Base-by-base conservation (phyloP, 1,140 invertebrate species). In the Asobara japonica region DNA sequence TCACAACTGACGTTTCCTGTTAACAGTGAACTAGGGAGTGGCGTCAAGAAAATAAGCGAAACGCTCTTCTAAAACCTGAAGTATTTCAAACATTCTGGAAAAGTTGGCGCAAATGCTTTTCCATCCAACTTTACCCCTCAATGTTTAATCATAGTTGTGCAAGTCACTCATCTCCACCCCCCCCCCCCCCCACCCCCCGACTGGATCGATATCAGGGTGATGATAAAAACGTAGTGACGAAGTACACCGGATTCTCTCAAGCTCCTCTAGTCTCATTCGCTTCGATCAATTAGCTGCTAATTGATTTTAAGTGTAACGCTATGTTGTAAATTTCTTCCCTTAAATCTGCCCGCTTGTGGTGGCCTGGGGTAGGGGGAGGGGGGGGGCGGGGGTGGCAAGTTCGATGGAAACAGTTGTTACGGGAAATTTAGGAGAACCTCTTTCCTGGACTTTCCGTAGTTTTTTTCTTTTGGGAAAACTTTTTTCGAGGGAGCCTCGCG, bases 281-380 rank as follows among this genome's bases (percentile, higher is more conserved):
- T 51, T 41, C 48, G 56, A 69, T 60, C 74, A 72, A 75, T 75
- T 72, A 66, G 41, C 69, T 16, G 45, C 73, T 76, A 83, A 84
- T 84, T 83, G 79, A 83, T 80, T 82, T 83, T 79, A 75, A 82
- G 75, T 79, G 82, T 83, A 82, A 81, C 81, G 83, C 78, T 77
- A 82, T 76, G 74, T 75, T 75, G 72, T 74, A 75, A 74, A 75
- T 73, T 75, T 27, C 72, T 77, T 76, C 65, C 69, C 74, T 56
- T 33, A 56, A 70, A 62, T 36, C 62, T 30, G 67, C 31, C 51
- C 65, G 33, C 29, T 60, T 66, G 74, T 30, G 66, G 69, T 70
- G 56, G 51, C 20, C n/a, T 7, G 45, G 7, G 22, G 33, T 48
- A 16, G 18, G 65, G 16, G 29, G 29, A n/a, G 31, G 31, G 22